Conservation (phyloP, 2,888 invertebrate genomes). For the Leptopilina drosophilae region DNA sequence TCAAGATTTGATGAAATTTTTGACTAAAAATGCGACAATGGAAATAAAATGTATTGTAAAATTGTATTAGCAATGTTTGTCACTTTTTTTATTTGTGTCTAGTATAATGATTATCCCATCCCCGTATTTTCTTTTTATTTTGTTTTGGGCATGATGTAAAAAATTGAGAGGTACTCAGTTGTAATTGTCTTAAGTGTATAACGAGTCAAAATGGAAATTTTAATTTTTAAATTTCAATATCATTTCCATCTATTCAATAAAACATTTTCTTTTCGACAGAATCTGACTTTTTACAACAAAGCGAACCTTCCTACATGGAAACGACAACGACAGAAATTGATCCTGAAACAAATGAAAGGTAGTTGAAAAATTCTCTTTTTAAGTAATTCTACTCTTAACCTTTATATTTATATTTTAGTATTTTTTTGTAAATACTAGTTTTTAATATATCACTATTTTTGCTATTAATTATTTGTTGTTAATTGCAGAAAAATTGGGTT, state of each 20-base stretch:
- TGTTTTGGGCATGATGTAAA: constrained; percentile 75
- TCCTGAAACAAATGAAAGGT: constrained; percentile 79
- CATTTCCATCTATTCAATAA: constrained; percentile 48
- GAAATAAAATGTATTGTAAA: constrained; percentile 66
- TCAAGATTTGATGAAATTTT: constrained; percentile 38
- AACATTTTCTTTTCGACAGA: constrained; percentile 76
- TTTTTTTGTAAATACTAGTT: too few relatives aligned
- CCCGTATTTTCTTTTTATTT: constrained; percentile 51
- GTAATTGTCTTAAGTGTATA: constrained; percentile 66
- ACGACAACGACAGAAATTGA: constrained; percentile 78
- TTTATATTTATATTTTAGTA: too few relatives aligned
- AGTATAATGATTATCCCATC: constrained; percentile 63
- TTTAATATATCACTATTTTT: too few relatives aligned
- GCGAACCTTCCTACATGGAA: constrained; percentile 79
- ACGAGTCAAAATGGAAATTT: constrained; percentile 62
- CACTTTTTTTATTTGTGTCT: constrained; percentile 75
- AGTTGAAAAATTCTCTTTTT: constrained; percentile 49
- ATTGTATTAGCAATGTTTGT: constrained; percentile 70
- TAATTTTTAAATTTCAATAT: constrained; percentile 15
- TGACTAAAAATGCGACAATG: constrained; percentile 62
- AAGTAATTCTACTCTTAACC: neutral
- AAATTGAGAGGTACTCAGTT: constrained; percentile 64
- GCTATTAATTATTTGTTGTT: too few relatives aligned
- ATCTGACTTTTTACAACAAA: constrained; percentile 81
- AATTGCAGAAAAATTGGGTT: too few relatives aligned